phyloP scores from a whole-genome alignment of 2,888 invertebrate genomes.

The Drosophila cyrtoloma region DNA sequence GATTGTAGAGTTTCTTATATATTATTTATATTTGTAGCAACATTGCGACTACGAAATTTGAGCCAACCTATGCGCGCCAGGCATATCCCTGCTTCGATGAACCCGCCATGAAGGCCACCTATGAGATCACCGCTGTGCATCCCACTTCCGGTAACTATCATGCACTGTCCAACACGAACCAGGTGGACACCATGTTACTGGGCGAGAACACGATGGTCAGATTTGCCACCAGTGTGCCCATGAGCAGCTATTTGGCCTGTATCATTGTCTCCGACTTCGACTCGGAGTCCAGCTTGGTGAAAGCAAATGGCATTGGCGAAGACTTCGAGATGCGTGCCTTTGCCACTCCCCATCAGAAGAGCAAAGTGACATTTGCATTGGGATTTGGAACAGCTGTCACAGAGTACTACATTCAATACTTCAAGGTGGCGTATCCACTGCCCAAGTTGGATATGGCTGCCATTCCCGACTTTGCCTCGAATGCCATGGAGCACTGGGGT shows the following conservation, averaged over 20 bases:
- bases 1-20: not conserved
- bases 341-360: constrained; percentile 90
- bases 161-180: constrained; percentile 90
- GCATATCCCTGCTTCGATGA: constrained; percentile 98
- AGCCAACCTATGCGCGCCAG: constrained; percentile 96
- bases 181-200: constrained; percentile 42
- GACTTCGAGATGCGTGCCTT: constrained; percentile 89
- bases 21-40: constrained; percentile 86
- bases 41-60: constrained; percentile 96
- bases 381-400: constrained; percentile 90
- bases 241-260: constrained; percentile 97
- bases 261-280: constrained; percentile 96
- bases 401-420: constrained; percentile 93
- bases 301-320: constrained; percentile 86
- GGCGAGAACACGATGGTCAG: constrained; percentile 87
- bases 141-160: constrained; percentile 88
- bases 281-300: constrained; percentile 85
- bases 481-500: constrained; percentile 99
- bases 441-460: constrained; percentile 89
- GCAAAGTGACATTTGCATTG: constrained; percentile 91
- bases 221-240: constrained; percentile 93
- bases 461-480: constrained; percentile 86
- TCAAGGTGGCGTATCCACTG: constrained; percentile 93
- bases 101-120: constrained; percentile 95
- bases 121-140: constrained; percentile 90